Evolutionary conservation across 2,888 invertebrate species (phyloP), one percentile per base, ranked within the genome.

Genomic region (Leptogaster cylindrica): DNA sequence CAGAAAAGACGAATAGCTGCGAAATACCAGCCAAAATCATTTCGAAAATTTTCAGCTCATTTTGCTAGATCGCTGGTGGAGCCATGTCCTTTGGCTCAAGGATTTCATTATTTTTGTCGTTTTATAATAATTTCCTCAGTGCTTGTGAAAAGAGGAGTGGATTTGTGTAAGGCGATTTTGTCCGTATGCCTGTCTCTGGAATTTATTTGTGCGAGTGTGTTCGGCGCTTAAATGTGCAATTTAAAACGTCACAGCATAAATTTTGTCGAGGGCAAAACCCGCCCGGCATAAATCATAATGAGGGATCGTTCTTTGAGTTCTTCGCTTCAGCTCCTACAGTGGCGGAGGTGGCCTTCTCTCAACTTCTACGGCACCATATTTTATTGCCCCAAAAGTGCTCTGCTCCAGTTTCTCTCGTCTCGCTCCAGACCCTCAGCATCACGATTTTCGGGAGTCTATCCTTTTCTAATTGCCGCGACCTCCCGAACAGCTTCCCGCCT

Each of bases 221-320:
- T 50, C 65, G 27, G 36, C 33, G 39, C 28, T 65, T 52, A 65
- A 70, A 70, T 70, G 69, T 68, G 68, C 70, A 69, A 70, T 70
- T 70, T 69, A 70, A 70, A 70, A 69, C 66, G 69, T 70, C 70
- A 70, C 33, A 66, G 66, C 68, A 70, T 70, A 70, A 70, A 70
- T 70, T 70, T 69, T 66, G 69, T 69, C 65, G 67, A 65, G 67
- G 70, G 69, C 65, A 67, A 68, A 67, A 69, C 66, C 70, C 63
- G 68, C 70, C 70, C 68, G 58, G 16, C 39, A 66, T 70, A 70
- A 70, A 70, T 70, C 70, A 70, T 70, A 65, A 70, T 70, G 70
- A 70, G 64, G 66, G 66, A 70, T 70, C 67, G 66, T 51, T 67
- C 70, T 69, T 68, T 66, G 69, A 70, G 69, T 69, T 69, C 64